A percentile compares a stretch with the other conserved stretches of the same genome.
Conservation (phyloP, 2,888 invertebrate genomes). For the Temnothorax rugatulus region DNA sequence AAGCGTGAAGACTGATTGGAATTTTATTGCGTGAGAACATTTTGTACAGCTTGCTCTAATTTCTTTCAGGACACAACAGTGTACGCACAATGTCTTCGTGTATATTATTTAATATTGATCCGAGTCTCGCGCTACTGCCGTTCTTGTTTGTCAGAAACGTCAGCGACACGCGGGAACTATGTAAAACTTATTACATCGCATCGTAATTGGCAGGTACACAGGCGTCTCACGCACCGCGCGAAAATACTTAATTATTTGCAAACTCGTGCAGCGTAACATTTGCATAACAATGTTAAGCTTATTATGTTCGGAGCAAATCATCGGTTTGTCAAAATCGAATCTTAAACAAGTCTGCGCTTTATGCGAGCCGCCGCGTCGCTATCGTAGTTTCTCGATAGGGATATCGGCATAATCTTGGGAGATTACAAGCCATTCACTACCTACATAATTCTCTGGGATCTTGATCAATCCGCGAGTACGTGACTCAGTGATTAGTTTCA, state of each 20-base stretch:
- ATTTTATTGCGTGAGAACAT: not conserved
- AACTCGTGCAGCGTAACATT: conserved; percentile 71
- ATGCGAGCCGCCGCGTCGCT: conserved; percentile 15
- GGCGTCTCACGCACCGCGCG: conserved; percentile 59
- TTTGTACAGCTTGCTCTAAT: not conserved
- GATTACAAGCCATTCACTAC: conserved; percentile 45
- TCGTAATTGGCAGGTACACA: conserved; percentile 54
- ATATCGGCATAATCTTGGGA: conserved; percentile 47
- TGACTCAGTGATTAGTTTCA: conserved; percentile 39
- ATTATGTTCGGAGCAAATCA: conserved; percentile 66
- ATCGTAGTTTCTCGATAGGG: conserved; percentile 28
- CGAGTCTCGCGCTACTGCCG: not conserved
- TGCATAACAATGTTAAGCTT: conserved; percentile 75
- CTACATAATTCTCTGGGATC: conserved; percentile 41
- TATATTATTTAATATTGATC: conserved; percentile 38
- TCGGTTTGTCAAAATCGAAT: conserved; percentile 67
- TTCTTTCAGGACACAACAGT: not conserved
- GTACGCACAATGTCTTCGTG: not conserved
- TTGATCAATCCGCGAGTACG: conserved; percentile 44
- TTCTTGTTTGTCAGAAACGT: conserved; percentile 38
- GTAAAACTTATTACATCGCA: conserved; percentile 67
- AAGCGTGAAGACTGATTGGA: not conserved
- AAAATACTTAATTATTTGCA: conserved; percentile 71
- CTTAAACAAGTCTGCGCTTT: conserved; percentile 51
- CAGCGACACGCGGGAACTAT: conserved; percentile 46